Evolutionary conservation across 2,797 vertebrate genomes (phyloP).

Genomic region (Esox masquinongy): DNA sequence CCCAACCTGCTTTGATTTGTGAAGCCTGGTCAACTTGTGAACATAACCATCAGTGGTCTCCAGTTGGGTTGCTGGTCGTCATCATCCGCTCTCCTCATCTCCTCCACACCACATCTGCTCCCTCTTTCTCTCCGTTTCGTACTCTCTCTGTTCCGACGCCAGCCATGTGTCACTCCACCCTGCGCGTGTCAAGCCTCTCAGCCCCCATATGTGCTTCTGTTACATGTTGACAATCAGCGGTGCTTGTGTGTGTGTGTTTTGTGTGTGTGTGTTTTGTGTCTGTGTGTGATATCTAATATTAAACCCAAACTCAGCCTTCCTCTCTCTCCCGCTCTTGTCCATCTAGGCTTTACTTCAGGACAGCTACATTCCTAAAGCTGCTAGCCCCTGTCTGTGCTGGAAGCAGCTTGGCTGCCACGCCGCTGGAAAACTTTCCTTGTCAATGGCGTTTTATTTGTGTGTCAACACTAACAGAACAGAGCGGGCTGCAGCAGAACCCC

Average conservation of each 20-base stretch:
- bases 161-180: slow-evolving; percentile 19
- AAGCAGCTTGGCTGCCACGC: too few species aligned
- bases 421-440: neutral
- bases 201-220: slow-evolving; percentile 50
- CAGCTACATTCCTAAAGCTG: too few species aligned
- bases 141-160: neutral
- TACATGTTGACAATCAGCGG: slow-evolving; percentile 30
- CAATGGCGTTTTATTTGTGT: neutral
- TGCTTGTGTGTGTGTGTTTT: neutral
- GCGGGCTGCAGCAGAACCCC: neutral
- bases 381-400: too few species aligned
- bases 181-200: neutral
- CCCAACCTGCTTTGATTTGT: too few species aligned
- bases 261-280: too few species aligned
- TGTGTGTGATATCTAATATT: slow-evolving; percentile 61
- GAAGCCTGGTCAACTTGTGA: too few species aligned
- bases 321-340: neutral
- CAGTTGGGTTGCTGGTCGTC: neutral
- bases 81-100: slow-evolving; percentile 1
- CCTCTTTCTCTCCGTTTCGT: neutral
- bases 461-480: neutral
- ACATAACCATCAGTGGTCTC: neutral
- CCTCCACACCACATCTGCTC: neutral
- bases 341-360: too few species aligned
- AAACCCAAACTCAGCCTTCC: slow-evolving; percentile 50